A percentile compares a stretch with the other conserved stretches of the same genome.
Conservation (phyloP, 1,140 invertebrate genomes). For the Panagrolaimus sp. region DNA sequence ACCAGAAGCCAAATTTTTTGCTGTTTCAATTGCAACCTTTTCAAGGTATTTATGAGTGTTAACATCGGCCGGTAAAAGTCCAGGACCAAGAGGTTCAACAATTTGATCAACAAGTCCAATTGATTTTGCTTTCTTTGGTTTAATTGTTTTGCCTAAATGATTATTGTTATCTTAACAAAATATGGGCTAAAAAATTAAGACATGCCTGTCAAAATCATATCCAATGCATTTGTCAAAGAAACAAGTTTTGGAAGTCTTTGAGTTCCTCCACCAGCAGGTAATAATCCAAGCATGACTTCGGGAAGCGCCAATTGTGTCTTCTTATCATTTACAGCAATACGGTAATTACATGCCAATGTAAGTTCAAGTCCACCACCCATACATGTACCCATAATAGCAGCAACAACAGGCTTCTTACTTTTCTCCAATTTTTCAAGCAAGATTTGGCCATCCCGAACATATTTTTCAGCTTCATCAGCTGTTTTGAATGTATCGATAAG, state of each 20-base stretch:
- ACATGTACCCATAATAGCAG: constrained; percentile 90
- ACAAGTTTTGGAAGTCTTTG: constrained; percentile 77
- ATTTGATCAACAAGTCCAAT: constrained; percentile 85
- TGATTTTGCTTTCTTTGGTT: constrained; percentile 81
- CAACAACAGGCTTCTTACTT: constrained; percentile 79
- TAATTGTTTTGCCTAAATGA: constrained; percentile 73
- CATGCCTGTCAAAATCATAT: constrained; percentile 87
- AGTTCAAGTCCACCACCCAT: constrained; percentile 95
- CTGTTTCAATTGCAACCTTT: constrained; percentile 76
- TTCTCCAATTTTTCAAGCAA: constrained; percentile 75
- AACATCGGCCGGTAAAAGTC: constrained; percentile 66
- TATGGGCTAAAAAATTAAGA: constrained; percentile 59
- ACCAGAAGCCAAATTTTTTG: constrained; percentile 71
- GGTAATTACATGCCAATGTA: constrained; percentile 85
- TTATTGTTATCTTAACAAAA: constrained; percentile 19
- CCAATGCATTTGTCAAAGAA: constrained; percentile 79
- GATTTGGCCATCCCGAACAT: constrained; percentile 68
- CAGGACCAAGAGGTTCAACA: constrained; percentile 71
- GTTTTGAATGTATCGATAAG: constrained; percentile 69
- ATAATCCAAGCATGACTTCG: constrained; percentile 88
- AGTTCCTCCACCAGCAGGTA: constrained; percentile 90
- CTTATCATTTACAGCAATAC: constrained; percentile 85
- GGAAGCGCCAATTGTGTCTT: constrained; percentile 83
- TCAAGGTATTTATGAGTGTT: constrained; percentile 73
- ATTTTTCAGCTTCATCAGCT: constrained; percentile 70